phyloP scores from a whole-genome alignment of 2,797 vertebrate species.

The Anguilla marmorata region DNA sequence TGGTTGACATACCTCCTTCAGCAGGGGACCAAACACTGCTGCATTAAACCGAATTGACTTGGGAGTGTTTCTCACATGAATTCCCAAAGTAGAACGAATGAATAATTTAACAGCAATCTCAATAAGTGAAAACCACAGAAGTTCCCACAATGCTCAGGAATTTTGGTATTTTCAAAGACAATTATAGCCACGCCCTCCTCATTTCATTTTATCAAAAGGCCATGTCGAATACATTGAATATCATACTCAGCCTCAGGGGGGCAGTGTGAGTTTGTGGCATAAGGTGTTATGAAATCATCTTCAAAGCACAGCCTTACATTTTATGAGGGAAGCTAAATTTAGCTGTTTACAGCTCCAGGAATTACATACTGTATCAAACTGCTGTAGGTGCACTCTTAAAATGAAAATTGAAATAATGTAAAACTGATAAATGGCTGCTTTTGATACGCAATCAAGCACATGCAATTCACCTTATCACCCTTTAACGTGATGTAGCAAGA shows the following conservation, averaged over 20 bases:
- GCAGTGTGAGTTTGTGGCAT: not conserved
- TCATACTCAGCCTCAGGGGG: not conserved
- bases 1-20: conserved; percentile 61
- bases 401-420: not conserved
- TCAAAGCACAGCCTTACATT: not conserved
- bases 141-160: conserved; percentile 36
- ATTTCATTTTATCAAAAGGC: not conserved
- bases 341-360: not conserved
- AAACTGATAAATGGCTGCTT: not conserved
- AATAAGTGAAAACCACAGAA: conserved; percentile 73
- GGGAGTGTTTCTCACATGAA: conserved; percentile 82
- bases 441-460: not conserved
- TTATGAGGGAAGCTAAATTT: not conserved
- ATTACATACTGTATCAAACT: not conserved
- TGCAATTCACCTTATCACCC: not conserved
- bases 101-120: conserved; percentile 79
- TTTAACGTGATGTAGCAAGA: not conserved
- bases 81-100: conserved; percentile 77
- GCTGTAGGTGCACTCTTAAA: not conserved
- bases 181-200: not conserved
- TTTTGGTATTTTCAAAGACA: conserved; percentile 1
- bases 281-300: not conserved
- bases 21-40: conserved; percentile 56
- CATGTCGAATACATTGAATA: not conserved
- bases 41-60: conserved; percentile 67